Evolutionary conservation across 1,140 invertebrate species (phyloP), one percentile per base, ranked within the genome.

Genomic region (Bombus huntii): DNA sequence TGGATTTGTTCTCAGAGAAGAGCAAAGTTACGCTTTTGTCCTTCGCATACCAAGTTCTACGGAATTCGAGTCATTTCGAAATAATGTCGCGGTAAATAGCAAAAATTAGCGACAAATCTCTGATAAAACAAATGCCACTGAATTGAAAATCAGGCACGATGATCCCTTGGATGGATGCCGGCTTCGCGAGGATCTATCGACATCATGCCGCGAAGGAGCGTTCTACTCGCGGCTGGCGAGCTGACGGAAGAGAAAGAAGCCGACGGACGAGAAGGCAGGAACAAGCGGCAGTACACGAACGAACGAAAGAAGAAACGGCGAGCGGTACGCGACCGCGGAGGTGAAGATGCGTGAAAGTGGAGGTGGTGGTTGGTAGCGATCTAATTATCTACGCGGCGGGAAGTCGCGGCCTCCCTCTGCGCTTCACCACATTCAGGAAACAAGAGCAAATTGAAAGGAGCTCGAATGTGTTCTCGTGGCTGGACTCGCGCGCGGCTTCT

Each of bases 321-420:
- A 65, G 75, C 31, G 73, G 88, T 81, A 82, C 90, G 89, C 88
- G 59, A 82, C 25, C 78, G 86, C 91, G 90, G 87, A 88, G 88
- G 92, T 89, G 92, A 91, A 90, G 92, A 92, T 92, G 91, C 91
- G 92, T 92, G 88, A 92, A 92, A 91, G 87, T 85, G 87, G 88
- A 88, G 91, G 88, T 91, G 91, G 88, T 92, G 87, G 90, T 89
- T 92, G 93, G 93, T 94, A 94, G 93, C 93, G 93, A 94, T 94
- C 93, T 94, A 94, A 94, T 94, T 94, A 94, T 94, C 93, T 92
- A 92, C 93, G 91, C 93, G 92, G 91, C 92, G 91, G 93, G 93
- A 92, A 90, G 88, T 87, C 90, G 86, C 81, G 92, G 91, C 92
- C 92, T 90, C 92, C 92, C 91, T 92, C 91, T 91, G 92, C 66